phyloP scores from a whole-genome alignment of 2,888 invertebrate genomes.

The Apodemia zela region DNA sequence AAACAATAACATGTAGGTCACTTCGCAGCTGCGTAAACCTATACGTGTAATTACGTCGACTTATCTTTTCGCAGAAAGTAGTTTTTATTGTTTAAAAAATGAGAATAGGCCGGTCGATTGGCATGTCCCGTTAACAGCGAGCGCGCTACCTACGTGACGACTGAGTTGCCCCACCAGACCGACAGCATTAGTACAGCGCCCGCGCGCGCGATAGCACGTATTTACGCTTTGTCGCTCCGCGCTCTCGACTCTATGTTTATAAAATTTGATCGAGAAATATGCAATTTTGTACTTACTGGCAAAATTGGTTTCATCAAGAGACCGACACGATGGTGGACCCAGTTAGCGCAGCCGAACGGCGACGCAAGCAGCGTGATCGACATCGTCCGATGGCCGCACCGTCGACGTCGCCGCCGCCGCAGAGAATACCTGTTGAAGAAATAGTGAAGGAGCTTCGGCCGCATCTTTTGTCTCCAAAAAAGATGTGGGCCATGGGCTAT shows the following conservation, averaged over 20 bases:
- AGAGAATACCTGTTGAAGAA: conserved; percentile 78
- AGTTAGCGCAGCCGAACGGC: conserved; percentile 65
- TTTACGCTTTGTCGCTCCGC: conserved; percentile 59
- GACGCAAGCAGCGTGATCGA: conserved; percentile 67
- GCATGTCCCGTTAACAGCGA: conserved; percentile 74
- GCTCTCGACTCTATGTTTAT: conserved; percentile 77
- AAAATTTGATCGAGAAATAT: conserved; percentile 65
- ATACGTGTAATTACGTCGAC: conserved; percentile 32
- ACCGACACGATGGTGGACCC: conserved; percentile 65
- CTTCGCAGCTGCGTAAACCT: conserved; percentile 18
- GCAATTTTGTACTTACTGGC: conserved; percentile 71
- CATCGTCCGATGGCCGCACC: conserved; percentile 69
- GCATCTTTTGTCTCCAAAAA: conserved; percentile 82
- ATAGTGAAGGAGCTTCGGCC: conserved; percentile 80
- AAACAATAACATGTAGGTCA: conserved; percentile 44
- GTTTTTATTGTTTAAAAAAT: conserved; percentile 74
- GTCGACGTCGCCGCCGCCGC: conserved; percentile 54
- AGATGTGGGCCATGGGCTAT: conserved; percentile 85
- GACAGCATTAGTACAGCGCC: conserved; percentile 70
- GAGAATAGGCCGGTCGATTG: conserved; percentile 76
- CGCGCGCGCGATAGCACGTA: conserved; percentile 77
- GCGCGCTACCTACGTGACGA: conserved; percentile 72
- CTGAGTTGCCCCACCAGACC: conserved; percentile 73
- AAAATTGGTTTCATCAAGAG: conserved; percentile 76
- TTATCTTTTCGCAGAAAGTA: conserved; percentile 47